Evolutionary conservation across 2,797 vertebrate genomes (phyloP).

Genomic region (Oreochromis mossambicus): DNA sequence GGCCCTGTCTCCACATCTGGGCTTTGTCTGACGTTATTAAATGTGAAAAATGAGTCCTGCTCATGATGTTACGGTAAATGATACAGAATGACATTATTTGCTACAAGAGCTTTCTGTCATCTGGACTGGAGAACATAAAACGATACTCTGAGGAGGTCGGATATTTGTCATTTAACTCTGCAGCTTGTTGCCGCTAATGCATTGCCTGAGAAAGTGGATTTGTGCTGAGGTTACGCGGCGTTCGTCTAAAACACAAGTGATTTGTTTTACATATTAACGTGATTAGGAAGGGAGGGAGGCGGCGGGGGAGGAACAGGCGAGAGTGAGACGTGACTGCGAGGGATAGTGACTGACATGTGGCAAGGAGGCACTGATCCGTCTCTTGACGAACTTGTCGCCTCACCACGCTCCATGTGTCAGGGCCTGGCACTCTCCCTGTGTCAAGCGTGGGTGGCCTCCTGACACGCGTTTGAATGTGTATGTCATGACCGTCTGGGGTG

Average conservation of each 20-base stretch:
- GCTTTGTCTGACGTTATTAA: slow-evolving; percentile 39
- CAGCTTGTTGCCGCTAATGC: neutral
- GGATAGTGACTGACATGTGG: slow-evolving; percentile 71
- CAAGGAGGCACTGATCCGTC: slow-evolving; percentile 64
- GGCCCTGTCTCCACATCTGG: slow-evolving; percentile 46
- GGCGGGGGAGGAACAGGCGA: neutral
- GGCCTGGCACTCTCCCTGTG: slow-evolving; percentile 65
- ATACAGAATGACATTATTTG: slow-evolving; percentile 9
- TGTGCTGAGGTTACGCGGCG: neutral
- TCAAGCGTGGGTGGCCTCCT: slow-evolving; percentile 77
- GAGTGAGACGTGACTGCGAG: slow-evolving; percentile 49
- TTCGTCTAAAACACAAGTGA: slow-evolving; percentile 17
- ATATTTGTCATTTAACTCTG: slow-evolving; percentile 11
- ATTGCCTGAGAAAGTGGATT: neutral
- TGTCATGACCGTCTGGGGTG: slow-evolving; percentile 77
- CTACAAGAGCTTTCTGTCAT: slow-evolving; percentile 6
- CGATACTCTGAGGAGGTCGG: neutral
- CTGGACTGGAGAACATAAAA: slow-evolving; percentile 5
- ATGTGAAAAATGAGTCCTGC: slow-evolving; percentile 27
- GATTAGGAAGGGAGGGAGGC: neutral
- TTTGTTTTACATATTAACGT: slow-evolving; percentile 37
- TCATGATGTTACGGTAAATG: slow-evolving; percentile 11
- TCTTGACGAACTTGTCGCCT: slow-evolving; percentile 70
- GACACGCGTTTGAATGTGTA: slow-evolving; percentile 66
- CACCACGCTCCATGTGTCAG: slow-evolving; percentile 75